A percentile compares a stretch with the other conserved stretches of the same genome.
Evolutionary conservation across 2,113 vertebrate species (phyloP).

Genomic region (Clarias batrachus): DNA sequence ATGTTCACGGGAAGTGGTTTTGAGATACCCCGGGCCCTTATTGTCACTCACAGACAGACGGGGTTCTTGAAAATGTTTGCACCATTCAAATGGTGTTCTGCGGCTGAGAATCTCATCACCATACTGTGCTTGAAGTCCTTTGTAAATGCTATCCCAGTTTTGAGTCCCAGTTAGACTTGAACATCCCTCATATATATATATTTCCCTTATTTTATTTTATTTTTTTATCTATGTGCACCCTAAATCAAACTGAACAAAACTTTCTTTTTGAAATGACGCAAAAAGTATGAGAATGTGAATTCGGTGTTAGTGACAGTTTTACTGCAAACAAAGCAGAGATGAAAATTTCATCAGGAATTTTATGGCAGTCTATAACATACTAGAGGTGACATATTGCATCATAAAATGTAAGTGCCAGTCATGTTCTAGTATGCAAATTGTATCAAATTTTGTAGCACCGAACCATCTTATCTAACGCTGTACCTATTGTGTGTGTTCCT

Average conservation of each 20-base stretch:
- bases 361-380: background rate
- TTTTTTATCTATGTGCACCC: no score
- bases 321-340: conserved; percentile 2
- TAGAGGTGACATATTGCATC: background rate
- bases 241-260: background rate
- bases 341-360: background rate
- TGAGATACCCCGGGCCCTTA: no score
- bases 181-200: no score
- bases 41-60: no score
- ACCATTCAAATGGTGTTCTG: no score
- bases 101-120: no score
- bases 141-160: no score
- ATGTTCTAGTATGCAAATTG: background rate
- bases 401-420: background rate
- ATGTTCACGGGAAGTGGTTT: no score
- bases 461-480: background rate
- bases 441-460: background rate
- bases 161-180: no score
- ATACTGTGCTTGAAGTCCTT: no score
- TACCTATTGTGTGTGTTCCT: conserved; percentile 7
- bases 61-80: no score
- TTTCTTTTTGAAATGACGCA: background rate
- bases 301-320: background rate
- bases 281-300: background rate
- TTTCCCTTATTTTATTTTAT: background rate